A percentile compares a stretch with the other conserved stretches of the same genome.
Evolutionary conservation across 2,888 invertebrate genomes (phyloP).

Genomic region (Hydropsyche betteni): DNA sequence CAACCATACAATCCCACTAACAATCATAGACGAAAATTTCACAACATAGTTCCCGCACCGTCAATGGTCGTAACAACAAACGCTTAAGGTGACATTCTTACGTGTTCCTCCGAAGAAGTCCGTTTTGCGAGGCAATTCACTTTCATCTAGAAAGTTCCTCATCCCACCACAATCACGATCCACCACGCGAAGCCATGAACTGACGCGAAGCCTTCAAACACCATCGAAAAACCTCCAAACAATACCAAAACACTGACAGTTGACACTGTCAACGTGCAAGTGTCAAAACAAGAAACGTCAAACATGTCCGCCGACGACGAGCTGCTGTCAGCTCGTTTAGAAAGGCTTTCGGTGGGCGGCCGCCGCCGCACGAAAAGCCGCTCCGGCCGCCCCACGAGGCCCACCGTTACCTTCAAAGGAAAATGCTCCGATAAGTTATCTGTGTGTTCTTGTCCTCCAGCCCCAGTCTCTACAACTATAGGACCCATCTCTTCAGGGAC

Average conservation of each 20-base stretch:
- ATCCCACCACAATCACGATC: no score
- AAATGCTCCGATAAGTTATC: slow-evolving; percentile 60
- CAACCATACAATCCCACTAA: no score
- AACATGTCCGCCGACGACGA: slow-evolving; percentile 16
- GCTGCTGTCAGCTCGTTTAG: slow-evolving; percentile 64
- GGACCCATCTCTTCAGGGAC: neutral
- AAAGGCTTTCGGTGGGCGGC: slow-evolving; percentile 65
- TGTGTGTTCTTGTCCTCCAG: neutral
- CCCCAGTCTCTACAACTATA: neutral
- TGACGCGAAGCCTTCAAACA: neutral
- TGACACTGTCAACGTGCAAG: neutral
- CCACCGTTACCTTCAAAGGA: slow-evolving; percentile 56
- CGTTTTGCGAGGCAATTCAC: no score
- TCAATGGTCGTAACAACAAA: no score
- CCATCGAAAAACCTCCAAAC: neutral
- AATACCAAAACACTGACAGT: no score
- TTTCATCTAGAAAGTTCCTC: no score
- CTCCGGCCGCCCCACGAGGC: slow-evolving; percentile 31
- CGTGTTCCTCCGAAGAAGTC: no score
- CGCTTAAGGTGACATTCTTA: no score
- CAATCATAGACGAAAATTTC: no score
- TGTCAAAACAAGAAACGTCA: slow-evolving; percentile 8
- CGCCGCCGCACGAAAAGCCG: slow-evolving; percentile 17
- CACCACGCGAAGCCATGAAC: neutral
- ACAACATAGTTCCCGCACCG: no score